Evolutionary conservation across 2,797 vertebrate genomes (phyloP).

Genomic region (Propithecus deckenii): DNA sequence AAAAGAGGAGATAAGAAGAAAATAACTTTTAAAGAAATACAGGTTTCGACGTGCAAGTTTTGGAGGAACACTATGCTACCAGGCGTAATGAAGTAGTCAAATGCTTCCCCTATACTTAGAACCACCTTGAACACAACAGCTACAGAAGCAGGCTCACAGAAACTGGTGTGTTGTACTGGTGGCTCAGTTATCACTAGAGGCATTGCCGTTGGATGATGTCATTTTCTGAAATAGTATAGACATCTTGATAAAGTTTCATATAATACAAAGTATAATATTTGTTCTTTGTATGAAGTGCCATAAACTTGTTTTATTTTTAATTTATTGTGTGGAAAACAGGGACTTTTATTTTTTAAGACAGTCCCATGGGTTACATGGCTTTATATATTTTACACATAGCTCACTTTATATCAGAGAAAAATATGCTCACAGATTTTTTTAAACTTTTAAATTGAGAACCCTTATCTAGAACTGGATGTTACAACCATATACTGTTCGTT

Average conservation of each 20-base stretch:
- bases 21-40: not conserved
- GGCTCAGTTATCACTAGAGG: not conserved
- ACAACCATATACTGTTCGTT: not conserved
- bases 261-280: not conserved
- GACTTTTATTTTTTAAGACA: not conserved
- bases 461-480: not conserved
- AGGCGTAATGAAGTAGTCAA: not conserved
- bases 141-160: too few species aligned
- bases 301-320: not conserved
- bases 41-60: not conserved
- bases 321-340: not conserved
- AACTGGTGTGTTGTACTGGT: accelerated
- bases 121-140: not conserved
- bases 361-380: not conserved
- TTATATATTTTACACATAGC: not conserved
- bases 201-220: not conserved
- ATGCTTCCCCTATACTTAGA: not conserved
- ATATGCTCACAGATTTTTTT: not conserved
- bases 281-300: not conserved
- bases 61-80: not conserved
- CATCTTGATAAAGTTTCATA: not conserved
- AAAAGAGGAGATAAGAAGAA: not conserved
- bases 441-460: not conserved
- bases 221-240: not conserved
- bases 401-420: not conserved